phyloP scores from a whole-genome alignment of 2,888 invertebrate genomes.

The Schizotus pectinicornis region DNA sequence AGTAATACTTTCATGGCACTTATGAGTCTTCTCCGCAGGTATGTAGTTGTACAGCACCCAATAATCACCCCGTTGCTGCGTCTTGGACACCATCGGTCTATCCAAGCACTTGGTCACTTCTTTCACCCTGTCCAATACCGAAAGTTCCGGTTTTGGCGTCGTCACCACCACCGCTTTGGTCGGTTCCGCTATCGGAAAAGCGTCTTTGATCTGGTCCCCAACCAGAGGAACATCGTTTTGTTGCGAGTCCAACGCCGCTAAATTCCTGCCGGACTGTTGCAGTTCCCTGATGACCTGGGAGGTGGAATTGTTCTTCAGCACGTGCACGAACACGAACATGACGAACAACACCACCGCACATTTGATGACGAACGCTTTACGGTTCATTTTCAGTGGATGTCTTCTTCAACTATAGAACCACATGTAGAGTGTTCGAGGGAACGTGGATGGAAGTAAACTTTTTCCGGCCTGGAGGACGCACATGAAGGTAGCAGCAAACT shows the following conservation, averaged over 20 bases:
- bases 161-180: slow-evolving; percentile 21
- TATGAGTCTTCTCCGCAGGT: slow-evolving; percentile 68
- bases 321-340: slow-evolving; percentile 50
- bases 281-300: slow-evolving; percentile 50
- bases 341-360: slow-evolving; percentile 46
- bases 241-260: slow-evolving; percentile 54
- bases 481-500: slow-evolving; percentile 48
- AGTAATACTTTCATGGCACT: slow-evolving; percentile 85
- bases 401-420: slow-evolving; percentile 3
- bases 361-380: slow-evolving; percentile 51
- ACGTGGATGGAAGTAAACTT: slow-evolving; percentile 31
- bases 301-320: slow-evolving; percentile 48
- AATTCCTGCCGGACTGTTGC: slow-evolving; percentile 57
- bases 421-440: neutral
- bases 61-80: slow-evolving; percentile 63
- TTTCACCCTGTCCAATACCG: slow-evolving; percentile 45
- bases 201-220: slow-evolving; percentile 14
- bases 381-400: slow-evolving; percentile 43
- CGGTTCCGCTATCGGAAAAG: slow-evolving; percentile 17
- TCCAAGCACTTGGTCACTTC: slow-evolving; percentile 54
- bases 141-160: slow-evolving; percentile 9
- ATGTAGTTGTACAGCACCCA: slow-evolving; percentile 91
- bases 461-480: slow-evolving; percentile 55
- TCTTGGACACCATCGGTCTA: slow-evolving; percentile 51
- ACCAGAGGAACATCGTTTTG: slow-evolving; percentile 13